Evolutionary conservation across 2,888 invertebrate species (phyloP), one percentile per base, ranked within the genome.

Genomic region (Palloptera scutellata): DNA sequence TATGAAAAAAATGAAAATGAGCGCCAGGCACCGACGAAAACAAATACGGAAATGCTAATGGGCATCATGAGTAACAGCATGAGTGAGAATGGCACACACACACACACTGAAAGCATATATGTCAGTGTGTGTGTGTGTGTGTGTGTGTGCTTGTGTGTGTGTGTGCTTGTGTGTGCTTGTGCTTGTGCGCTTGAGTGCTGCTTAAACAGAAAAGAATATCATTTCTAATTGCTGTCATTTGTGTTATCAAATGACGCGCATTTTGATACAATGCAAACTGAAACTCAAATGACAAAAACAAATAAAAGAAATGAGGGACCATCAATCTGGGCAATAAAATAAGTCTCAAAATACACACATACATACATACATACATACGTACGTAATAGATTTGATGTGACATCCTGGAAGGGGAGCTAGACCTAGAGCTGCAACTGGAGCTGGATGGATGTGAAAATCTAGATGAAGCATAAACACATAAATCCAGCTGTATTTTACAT

Each of bases 21-120:
- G 30, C 30, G 30, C 30, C 30, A 30, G 30, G n/a, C n/a, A n/a
- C 30, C 30, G 3, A 30, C 6, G 30, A 30, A 30, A 30, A 30
- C 30, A 30, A 30, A 30, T 30, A 30, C 30, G 30, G 41, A 17
- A 61, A 52, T 55, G 20, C 43, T 62, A 65, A 59, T n/a, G 57
- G 6, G 11, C 13, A 43, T 48, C 15, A 48, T n/a, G 15, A 48
- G 48, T 48, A 48, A 12, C 48, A 12, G 13, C 15, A 48, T 15
- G 48, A 48, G 15, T 48, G 48, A 15, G 48, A 12, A 15, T 48
- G 48, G 48, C 15, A n/a, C 48, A 12, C 48, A n/a, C 8, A 15
- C 15, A 48, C 12, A 30, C 30, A 30, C 30, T 30, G 6, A 30
- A 43, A 43, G 12, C 45, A 43, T n/a, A n/a, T n/a, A n/a, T n/a